Conservation (phyloP, 2,113 vertebrate species). For the Neomonachus schauinslandi region DNA sequence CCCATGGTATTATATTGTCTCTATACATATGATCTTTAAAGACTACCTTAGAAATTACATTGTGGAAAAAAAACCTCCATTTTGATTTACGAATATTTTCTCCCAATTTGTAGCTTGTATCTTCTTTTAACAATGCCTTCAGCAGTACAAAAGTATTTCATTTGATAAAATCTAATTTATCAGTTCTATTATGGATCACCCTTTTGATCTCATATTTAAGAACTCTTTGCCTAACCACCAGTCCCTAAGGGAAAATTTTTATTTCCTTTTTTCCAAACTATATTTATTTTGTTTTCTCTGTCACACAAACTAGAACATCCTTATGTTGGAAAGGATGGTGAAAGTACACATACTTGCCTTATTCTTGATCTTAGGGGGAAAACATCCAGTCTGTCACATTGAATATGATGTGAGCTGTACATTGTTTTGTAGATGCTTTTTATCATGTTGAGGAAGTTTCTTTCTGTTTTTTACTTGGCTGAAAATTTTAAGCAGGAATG, state of each 20-base stretch:
- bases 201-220: neutral
- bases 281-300: neutral
- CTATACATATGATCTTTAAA: neutral
- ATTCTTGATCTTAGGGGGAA: neutral
- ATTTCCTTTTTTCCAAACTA: neutral
- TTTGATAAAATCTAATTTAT: neutral
- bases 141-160: neutral
- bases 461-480: neutral
- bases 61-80: neutral
- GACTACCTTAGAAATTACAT: neutral
- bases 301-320: neutral
- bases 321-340: neutral
- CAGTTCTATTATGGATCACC: neutral
- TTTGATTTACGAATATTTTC: neutral
- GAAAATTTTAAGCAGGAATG: neutral
- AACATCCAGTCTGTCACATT: neutral
- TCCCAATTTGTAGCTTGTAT: neutral
- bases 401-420: neutral
- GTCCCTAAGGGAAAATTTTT: neutral
- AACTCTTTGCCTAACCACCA: neutral
- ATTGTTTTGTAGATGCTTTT: neutral
- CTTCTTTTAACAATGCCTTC: conserved; percentile 1
- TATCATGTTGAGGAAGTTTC: neutral
- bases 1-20: neutral
- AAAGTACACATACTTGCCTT: neutral